Percentiles rank a stretch among this genome's conserved stretches.
Evolutionary conservation across 2,113 vertebrate species (phyloP).

Genomic region (Carassius carassius): DNA sequence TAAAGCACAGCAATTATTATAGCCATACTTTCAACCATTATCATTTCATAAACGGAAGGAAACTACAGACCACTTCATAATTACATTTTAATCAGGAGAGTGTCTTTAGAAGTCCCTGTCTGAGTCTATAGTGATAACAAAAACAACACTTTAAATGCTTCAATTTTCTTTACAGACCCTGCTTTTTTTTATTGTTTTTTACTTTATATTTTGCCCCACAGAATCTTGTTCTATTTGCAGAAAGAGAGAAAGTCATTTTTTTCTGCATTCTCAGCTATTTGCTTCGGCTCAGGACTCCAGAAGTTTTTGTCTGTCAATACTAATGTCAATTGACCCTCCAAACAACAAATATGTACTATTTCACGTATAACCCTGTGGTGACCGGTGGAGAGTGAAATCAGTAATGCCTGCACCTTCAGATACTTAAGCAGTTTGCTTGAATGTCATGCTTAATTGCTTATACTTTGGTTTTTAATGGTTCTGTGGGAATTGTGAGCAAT

Average conservation of each 20-base stretch:
- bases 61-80: constrained; percentile 20
- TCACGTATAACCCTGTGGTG: not conserved
- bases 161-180: not conserved
- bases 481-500: not conserved
- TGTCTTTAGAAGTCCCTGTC: constrained; percentile 16
- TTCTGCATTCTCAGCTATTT: constrained; percentile 14
- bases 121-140: constrained; percentile 2
- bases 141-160: not conserved
- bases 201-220: not conserved
- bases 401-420: not conserved
- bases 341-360: not conserved
- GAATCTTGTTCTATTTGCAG: not conserved
- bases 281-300: not conserved
- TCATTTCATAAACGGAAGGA: constrained; percentile 21
- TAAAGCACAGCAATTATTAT: not conserved
- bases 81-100: constrained; percentile 15
- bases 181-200: not conserved
- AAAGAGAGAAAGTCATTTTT: not conserved
- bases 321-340: not conserved
- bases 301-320: not conserved
- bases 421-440: constrained; percentile 11
- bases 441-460: constrained; percentile 12
- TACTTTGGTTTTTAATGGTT: constrained; percentile 20
- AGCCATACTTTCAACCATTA: constrained; percentile 10
- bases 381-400: not conserved